Conservation (phyloP, 2,113 vertebrate species). For the Patagioenas fasciata region DNA sequence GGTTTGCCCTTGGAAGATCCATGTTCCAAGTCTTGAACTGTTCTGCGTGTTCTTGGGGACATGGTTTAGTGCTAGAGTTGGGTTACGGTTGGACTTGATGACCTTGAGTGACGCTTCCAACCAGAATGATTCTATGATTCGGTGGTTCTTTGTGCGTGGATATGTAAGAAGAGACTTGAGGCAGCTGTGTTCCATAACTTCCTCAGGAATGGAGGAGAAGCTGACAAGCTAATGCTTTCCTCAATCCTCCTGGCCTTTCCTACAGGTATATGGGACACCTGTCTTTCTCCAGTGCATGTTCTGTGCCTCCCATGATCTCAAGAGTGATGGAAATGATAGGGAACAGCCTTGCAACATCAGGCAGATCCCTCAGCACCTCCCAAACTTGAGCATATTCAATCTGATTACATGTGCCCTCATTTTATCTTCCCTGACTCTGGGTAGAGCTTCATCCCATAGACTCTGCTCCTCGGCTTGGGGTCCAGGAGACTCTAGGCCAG, state of each 20-base stretch:
- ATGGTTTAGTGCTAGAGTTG: no score
- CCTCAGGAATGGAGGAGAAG: not conserved
- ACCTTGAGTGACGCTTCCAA: no score
- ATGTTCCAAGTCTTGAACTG: not conserved
- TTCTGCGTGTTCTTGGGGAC: not conserved
- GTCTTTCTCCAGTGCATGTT: not conserved
- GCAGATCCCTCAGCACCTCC: not conserved
- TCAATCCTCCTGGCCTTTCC: not conserved
- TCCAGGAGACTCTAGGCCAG: not conserved
- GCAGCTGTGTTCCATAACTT: not conserved
- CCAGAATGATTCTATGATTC: no score
- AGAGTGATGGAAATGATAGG: not conserved
- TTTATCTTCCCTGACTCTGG: not conserved
- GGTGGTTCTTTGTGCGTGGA: not conserved
- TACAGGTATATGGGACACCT: not conserved
- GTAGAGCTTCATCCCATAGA: not conserved
- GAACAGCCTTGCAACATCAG: not conserved
- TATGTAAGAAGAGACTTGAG: not conserved
- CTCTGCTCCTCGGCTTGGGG: not conserved
- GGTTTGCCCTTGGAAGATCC: not conserved
- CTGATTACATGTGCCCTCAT: not conserved
- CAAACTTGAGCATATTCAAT: not conserved
- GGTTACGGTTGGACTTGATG: no score
- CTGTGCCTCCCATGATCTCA: not conserved
- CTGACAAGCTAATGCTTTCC: not conserved